Evolutionary conservation across 2,888 invertebrate genomes (phyloP).

Genomic region (Cistogaster globosa): DNA sequence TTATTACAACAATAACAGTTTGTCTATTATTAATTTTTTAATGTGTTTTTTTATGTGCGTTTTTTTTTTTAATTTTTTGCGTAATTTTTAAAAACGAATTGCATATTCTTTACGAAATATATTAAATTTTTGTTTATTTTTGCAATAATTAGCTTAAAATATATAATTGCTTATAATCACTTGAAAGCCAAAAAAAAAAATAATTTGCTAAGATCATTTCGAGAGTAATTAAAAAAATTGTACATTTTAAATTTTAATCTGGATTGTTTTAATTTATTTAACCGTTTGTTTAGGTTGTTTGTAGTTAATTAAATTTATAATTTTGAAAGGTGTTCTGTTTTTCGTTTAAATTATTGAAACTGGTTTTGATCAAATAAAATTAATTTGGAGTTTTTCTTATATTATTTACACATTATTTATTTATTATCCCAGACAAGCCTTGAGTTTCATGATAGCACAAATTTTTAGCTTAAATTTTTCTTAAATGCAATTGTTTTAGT

Average conservation of each 20-base stretch:
- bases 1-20: background rate
- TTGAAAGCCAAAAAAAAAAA: too few relatives aligned
- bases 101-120: constrained; percentile 56
- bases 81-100: constrained; percentile 66
- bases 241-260: background rate
- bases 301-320: background rate
- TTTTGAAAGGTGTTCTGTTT: background rate
- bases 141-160: constrained; percentile 36
- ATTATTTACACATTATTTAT: too few relatives aligned
- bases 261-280: background rate
- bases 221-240: too few relatives aligned
- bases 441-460: too few relatives aligned
- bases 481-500: too few relatives aligned
- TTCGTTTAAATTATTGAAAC: background rate
- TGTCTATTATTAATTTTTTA: constrained; percentile 50
- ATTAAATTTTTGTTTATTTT: constrained; percentile 51
- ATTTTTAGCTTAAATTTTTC: too few relatives aligned
- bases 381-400: background rate
- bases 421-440: too few relatives aligned
- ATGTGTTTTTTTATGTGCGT: too few relatives aligned
- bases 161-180: too few relatives aligned
- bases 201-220: too few relatives aligned
- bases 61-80: background rate
- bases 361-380: background rate
- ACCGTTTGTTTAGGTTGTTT: background rate